Base-by-base conservation (phyloP, 2,888 invertebrate genomes). In the Oscheius sp. region DNA sequence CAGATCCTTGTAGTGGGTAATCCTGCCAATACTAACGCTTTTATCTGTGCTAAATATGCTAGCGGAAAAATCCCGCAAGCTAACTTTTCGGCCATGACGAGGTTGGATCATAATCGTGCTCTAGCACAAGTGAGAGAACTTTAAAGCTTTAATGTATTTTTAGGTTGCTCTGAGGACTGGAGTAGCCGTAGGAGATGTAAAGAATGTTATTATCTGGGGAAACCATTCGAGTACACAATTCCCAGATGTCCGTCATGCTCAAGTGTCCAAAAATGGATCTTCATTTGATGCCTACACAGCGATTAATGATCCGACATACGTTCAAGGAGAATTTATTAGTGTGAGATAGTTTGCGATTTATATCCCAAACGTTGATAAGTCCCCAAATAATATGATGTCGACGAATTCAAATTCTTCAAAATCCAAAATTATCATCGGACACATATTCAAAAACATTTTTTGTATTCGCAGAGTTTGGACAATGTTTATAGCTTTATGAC, bases 171-270 rank as follows among this genome's bases (percentile, higher is more conserved):
- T 80, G 2, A 83, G 86, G 50, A 74, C 89, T n/a, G 87, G 87
- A 65, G 78, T 80, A 22, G 73, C 81, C 5, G 78, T 93, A 28
- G 90, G 91, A 71, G 90, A 91, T 85, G 92, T 97, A 0, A 91
- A 91, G 83, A 95, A 95, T 86, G 92, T 95, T n/a, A 92, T 95
- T 72, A 97, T 99, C 87, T 99, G 98, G 98, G 98, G 98, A 49
- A 99, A 98, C 88, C 98, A 98, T 87, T 97, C 97, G 0, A 94
- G 94, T 4, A 99, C 98, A 6, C 97, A 98, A 89, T 97, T 93
- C 88, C 97, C 98, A 4, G 98, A 98, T 89, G 92, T 92, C 0
- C 89, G 90, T 26, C 87, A 87, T 73, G 89, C 88, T 36, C 83
- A 78, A 44, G 87, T 86, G 12, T 75, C 54, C 30, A 76, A 85